These are phyloP conservation scores for Theonella swinhoei DNA, from an alignment of 37 sponge, comb jelly and placozoan genomes.

Conservation along the genomic window DNA sequence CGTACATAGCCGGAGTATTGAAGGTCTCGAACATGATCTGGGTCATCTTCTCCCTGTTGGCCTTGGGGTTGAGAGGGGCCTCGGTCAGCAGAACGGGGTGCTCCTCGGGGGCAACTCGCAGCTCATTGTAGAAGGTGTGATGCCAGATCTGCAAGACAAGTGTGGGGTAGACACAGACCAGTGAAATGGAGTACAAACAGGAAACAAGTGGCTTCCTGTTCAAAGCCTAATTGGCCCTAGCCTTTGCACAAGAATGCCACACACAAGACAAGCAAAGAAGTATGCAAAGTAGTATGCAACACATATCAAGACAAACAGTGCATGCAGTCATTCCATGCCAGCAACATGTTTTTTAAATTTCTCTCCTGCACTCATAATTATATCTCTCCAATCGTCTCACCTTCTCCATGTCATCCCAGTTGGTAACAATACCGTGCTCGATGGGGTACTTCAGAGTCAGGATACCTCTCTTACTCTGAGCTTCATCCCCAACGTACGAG, in stretches of 20 bases:
- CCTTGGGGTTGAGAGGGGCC: conserved; percentile 99
- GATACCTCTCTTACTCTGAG: conserved; percentile 99
- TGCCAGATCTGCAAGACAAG: conserved; percentile 91
- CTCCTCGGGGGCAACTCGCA: conserved; percentile 99
- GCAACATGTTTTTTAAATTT: too few relatives aligned
- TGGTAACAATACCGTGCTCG: conserved; percentile 99
- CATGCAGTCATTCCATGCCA: too few relatives aligned
- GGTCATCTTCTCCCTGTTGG: conserved; percentile 99
- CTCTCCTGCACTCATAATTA: too few relatives aligned
- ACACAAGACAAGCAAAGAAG: too few relatives aligned
- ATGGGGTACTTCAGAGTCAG: conserved; percentile 99
- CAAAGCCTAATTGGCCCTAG: too few relatives aligned
- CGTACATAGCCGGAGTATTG: conserved; percentile 99
- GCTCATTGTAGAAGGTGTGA: conserved; percentile 99
- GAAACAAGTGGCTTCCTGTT: too few relatives aligned
- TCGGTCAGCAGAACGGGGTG: conserved; percentile 99
- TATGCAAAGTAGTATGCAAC: too few relatives aligned
- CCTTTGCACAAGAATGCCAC: too few relatives aligned
- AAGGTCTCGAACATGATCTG: conserved; percentile 99
- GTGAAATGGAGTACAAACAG: neutral
- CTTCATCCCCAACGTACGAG: conserved; percentile 99
- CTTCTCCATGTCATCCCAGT: conserved; percentile 99
- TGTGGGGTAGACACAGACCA: too few relatives aligned
- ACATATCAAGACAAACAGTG: too few relatives aligned
- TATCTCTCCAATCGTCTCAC: too few relatives aligned